Percentiles rank a stretch among this genome's conserved stretches.
Conservation (phyloP, 2,113 vertebrate genomes). For the Silurus asotus region DNA sequence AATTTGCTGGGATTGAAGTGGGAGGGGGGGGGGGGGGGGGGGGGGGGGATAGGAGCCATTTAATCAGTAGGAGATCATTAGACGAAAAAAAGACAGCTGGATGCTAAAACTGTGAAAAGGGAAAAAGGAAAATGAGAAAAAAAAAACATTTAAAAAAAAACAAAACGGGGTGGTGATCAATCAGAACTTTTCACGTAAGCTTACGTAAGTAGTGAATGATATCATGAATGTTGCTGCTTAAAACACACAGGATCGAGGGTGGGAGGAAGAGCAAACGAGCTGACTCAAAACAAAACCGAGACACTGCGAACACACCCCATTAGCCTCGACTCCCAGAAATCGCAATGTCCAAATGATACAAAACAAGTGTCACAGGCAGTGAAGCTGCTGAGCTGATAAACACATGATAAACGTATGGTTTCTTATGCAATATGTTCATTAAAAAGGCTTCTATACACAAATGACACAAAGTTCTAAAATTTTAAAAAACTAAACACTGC, state of each 20-base stretch:
- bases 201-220: constrained; percentile 13
- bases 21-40: no score
- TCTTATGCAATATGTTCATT: not conserved
- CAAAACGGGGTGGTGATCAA: not conserved
- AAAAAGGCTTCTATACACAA: not conserved
- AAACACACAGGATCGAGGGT: not conserved
- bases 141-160: no score
- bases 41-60: not conserved
- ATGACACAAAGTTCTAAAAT: no score
- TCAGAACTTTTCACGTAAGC: not conserved
- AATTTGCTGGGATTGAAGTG: not conserved
- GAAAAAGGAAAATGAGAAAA: not conserved
- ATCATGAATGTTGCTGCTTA: constrained; percentile 15
- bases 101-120: constrained; percentile 18
- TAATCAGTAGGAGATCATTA: constrained; percentile 20
- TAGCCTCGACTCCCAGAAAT: not conserved
- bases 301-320: constrained; percentile 18
- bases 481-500: not conserved
- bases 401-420: not conserved
- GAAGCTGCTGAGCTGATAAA: no score
- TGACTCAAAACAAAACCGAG: not conserved
- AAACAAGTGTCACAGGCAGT: not conserved
- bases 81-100: constrained; percentile 13
- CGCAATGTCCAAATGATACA: not conserved
- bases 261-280: not conserved